These are phyloP conservation scores for Ganaspis brasiliensis DNA, from an alignment of 2,888 invertebrate genomes.

Conservation along the genomic window DNA sequence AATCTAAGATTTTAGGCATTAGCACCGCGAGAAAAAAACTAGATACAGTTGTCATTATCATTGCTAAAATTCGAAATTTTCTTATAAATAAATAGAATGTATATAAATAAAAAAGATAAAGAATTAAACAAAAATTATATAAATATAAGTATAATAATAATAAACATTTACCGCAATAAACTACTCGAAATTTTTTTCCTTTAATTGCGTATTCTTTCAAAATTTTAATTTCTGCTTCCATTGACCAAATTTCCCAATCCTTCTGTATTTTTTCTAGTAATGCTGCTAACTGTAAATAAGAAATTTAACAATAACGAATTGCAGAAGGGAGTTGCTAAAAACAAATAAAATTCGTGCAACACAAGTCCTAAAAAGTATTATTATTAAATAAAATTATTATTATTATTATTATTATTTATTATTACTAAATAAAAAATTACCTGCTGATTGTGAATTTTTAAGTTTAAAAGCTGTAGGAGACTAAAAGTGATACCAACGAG, in stretches of 20 bases:
- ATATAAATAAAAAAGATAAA: no score
- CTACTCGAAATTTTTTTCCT: not conserved
- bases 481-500: no score
- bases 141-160: no score
- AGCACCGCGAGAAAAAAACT: not conserved
- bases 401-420: no score
- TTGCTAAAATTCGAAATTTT: not conserved
- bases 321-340: no score
- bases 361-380: no score
- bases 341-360: not conserved
- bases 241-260: not conserved
- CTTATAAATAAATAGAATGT: no score
- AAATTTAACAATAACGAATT: not conserved
- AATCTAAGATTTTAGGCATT: not conserved
- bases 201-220: not conserved
- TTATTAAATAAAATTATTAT: no score
- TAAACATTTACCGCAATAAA: not conserved
- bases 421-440: no score
- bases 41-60: not conserved
- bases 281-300: not conserved
- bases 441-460: no score
- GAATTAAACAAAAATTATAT: no score
- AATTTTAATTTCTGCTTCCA: not conserved
- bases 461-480: no score
- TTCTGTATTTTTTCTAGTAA: constrained; percentile 1